Conservation (phyloP, 2,888 invertebrate genomes). For the Eilema caniola region DNA sequence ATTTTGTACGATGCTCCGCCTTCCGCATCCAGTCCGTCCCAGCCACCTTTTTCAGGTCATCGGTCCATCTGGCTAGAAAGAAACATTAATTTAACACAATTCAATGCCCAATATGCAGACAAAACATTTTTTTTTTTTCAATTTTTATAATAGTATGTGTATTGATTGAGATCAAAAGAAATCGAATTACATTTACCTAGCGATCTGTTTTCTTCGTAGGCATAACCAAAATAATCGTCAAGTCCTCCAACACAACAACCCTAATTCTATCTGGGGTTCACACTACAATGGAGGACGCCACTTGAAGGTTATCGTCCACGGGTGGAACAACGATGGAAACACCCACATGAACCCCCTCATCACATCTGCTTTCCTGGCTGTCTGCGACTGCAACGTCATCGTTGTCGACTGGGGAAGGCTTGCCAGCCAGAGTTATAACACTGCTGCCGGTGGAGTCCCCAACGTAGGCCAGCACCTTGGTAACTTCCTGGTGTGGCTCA, state of each 20-base stretch:
- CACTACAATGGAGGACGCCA: conserved; percentile 56
- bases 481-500: conserved; percentile 70
- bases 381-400: conserved; percentile 67
- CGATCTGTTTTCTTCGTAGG: conserved; percentile 24
- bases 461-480: conserved; percentile 67
- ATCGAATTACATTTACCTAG: background rate
- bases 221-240: conserved; percentile 55
- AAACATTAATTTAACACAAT: too few species aligned
- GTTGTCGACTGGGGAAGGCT: conserved; percentile 70
- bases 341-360: conserved; percentile 61
- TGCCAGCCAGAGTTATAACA: conserved; percentile 59
- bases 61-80: too few species aligned
- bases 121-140: too few species aligned
- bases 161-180: too few species aligned
- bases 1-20: too few species aligned
- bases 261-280: conserved; percentile 55
- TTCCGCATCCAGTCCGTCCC: too few species aligned
- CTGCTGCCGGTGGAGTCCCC: conserved; percentile 62
- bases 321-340: conserved; percentile 71
- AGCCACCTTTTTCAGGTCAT: too few species aligned
- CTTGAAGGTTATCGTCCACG: conserved; percentile 69
- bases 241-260: conserved; percentile 54
- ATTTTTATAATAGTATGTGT: too few species aligned
- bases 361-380: conserved; percentile 66
- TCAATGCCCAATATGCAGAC: too few species aligned